Conservation (phyloP, 2,113 vertebrate genomes). For the Gorsachius goisagi region DNA sequence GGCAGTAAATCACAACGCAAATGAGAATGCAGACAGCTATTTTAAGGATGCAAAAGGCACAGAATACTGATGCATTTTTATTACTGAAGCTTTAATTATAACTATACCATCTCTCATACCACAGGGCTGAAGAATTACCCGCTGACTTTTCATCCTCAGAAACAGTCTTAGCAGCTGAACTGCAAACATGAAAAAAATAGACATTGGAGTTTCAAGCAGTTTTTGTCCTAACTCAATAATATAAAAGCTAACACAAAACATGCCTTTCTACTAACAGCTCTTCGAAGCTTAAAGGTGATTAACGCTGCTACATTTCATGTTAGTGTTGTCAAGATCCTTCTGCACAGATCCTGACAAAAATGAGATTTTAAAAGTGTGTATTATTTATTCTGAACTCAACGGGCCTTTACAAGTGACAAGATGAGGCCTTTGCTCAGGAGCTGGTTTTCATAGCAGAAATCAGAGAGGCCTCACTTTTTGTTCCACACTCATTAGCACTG, state of each 20-base stretch:
- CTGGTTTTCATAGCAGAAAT: neutral
- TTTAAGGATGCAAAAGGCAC: neutral
- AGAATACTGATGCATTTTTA: neutral
- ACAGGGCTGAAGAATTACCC: neutral
- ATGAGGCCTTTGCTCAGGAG: neutral
- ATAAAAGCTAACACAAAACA: neutral
- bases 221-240: neutral
- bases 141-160: neutral
- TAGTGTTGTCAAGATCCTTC: neutral
- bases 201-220: neutral
- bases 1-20: neutral
- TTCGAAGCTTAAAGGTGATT: neutral
- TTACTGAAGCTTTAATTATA: neutral
- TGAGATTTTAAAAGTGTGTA: accelerated
- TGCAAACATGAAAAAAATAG: neutral
- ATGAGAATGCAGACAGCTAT: neutral
- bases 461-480: neutral
- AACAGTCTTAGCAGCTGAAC: neutral
- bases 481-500: neutral
- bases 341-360: neutral
- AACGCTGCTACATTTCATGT: neutral
- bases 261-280: neutral
- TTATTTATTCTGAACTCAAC: neutral
- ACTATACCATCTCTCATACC: neutral
- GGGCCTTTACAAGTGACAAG: neutral